phyloP scores from a whole-genome alignment of 2,797 vertebrate genomes.

The Pseudochirops corinnae region DNA sequence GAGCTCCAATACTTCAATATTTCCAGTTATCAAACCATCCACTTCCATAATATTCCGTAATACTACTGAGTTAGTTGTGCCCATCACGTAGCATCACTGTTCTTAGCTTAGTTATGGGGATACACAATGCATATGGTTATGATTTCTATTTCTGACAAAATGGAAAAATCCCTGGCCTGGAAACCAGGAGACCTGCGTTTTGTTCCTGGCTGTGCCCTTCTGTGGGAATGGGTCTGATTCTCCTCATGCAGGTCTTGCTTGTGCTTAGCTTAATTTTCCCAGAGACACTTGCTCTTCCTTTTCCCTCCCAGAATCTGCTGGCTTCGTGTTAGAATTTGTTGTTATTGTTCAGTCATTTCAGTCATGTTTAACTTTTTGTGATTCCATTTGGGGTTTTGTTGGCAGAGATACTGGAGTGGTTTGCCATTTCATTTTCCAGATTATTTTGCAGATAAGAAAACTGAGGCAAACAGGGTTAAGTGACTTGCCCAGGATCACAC shows the following conservation, averaged over 20 bases:
- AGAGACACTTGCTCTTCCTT: neutral
- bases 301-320: neutral
- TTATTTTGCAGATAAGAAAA: neutral
- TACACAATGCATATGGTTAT: neutral
- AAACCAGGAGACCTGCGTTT: neutral
- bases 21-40: neutral
- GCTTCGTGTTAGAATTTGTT: neutral
- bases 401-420: neutral
- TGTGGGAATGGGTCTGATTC: neutral
- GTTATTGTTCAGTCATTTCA: neutral
- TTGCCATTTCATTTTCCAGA: neutral
- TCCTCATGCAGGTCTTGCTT: neutral
- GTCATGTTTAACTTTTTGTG: neutral
- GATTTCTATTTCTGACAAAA: neutral
- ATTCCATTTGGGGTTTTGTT: neutral
- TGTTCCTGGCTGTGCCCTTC: neutral
- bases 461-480: neutral
- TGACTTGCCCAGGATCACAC: neutral
- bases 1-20: neutral
- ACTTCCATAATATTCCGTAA: neutral
- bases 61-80: neutral
- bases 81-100: neutral
- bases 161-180: neutral
- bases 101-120: neutral
- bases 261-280: neutral